These are phyloP conservation scores for Sebastes itinus DNA, from an alignment of 2,797 vertebrate species.

Conservation along the genomic window DNA sequence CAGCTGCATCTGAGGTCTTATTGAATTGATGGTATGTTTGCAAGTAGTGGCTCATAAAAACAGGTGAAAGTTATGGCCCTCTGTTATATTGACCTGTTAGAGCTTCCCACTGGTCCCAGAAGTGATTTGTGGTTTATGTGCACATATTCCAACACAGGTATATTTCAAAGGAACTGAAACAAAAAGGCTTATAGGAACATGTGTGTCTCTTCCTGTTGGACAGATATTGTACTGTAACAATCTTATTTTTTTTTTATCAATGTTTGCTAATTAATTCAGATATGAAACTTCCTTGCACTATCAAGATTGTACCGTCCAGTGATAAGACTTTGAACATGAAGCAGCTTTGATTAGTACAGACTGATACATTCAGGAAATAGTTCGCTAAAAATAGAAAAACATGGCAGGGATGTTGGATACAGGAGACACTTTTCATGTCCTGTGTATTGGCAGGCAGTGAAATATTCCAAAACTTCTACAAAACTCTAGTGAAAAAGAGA, in stretches of 20 bases:
- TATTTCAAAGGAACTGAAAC: neutral
- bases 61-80: neutral
- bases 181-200: neutral
- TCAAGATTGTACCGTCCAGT: neutral
- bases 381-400: neutral
- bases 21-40: slow-evolving; percentile 32
- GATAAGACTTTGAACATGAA: neutral
- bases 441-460: neutral
- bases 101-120: neutral
- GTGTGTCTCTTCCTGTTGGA: neutral
- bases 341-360: neutral
- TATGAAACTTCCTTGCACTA: neutral
- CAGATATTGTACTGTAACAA: neutral
- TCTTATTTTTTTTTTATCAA: neutral
- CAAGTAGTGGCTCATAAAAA: slow-evolving; percentile 38
- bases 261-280: neutral
- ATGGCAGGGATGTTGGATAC: neutral
- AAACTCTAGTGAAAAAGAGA: neutral
- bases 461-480: neutral
- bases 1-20: slow-evolving; percentile 9
- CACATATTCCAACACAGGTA: neutral
- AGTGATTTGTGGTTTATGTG: neutral
- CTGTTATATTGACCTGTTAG: neutral
- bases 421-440: neutral
- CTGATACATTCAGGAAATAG: neutral